Evolutionary conservation across 2,888 invertebrate genomes (phyloP).

Genomic region (Lithosia quadra): DNA sequence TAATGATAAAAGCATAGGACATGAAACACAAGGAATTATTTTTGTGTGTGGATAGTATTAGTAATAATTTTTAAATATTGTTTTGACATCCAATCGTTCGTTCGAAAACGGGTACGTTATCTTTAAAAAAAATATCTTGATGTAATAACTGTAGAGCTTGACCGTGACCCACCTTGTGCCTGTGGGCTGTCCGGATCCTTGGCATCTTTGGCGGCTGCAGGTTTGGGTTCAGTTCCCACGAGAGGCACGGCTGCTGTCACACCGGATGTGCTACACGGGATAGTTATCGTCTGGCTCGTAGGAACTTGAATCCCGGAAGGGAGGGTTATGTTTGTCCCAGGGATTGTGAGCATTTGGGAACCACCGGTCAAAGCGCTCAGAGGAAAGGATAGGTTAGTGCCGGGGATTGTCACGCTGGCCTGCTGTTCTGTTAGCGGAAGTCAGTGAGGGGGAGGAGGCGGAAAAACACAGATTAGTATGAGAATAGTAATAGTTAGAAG

Average conservation of each 20-base stretch:
- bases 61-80: background rate
- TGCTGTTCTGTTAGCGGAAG: constrained; percentile 79
- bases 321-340: constrained; percentile 84
- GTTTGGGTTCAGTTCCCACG: constrained; percentile 52
- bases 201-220: constrained; percentile 82
- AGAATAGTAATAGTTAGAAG: constrained; percentile 68
- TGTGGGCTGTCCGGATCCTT: constrained; percentile 64
- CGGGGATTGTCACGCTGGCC: constrained; percentile 88
- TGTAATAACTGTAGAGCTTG: constrained; percentile 24
- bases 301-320: constrained; percentile 64
- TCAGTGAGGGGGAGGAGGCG: constrained; percentile 58
- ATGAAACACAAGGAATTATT: constrained; percentile 39
- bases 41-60: constrained; percentile 4
- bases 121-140: constrained; percentile 17
- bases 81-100: constrained; percentile 5
- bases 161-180: constrained; percentile 76
- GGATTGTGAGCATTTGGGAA: constrained; percentile 84
- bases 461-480: constrained; percentile 83
- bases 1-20: constrained; percentile 60
- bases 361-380: constrained; percentile 79
- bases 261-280: constrained; percentile 64
- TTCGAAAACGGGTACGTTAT: background rate
- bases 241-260: constrained; percentile 55
- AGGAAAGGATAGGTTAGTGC: constrained; percentile 88
- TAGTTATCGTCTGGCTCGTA: constrained; percentile 65